A percentile compares a stretch with the other conserved stretches of the same genome.
phyloP scores from a whole-genome alignment of 1,140 invertebrate genomes.

The Campodea augens region DNA sequence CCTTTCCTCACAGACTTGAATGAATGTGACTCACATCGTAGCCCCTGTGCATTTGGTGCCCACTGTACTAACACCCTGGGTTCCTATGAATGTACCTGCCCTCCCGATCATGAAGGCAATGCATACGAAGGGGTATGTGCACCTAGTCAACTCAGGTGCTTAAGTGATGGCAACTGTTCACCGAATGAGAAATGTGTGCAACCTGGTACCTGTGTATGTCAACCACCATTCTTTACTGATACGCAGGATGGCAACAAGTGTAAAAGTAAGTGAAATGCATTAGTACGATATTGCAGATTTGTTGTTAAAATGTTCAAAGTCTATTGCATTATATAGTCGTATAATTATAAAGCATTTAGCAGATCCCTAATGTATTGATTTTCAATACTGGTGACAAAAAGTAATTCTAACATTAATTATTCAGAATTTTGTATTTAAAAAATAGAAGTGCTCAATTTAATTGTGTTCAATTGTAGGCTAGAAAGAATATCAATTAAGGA shows the following conservation, averaged over 20 bases:
- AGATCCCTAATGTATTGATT: too few species aligned
- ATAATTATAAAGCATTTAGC: background rate
- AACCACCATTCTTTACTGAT: constrained; percentile 69
- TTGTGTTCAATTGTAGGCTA: too few species aligned
- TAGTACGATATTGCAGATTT: background rate
- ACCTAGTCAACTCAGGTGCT: constrained; percentile 55
- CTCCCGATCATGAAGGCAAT: constrained; percentile 44
- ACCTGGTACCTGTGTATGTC: constrained; percentile 72
- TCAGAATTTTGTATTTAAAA: too few species aligned
- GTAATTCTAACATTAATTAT: too few species aligned
- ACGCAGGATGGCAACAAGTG: constrained; percentile 57
- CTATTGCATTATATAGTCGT: background rate
- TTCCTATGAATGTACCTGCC: constrained; percentile 60
- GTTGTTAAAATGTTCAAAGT: background rate
- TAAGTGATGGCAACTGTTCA: constrained; percentile 59
- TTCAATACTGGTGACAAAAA: too few species aligned
- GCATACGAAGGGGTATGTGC: constrained; percentile 44
- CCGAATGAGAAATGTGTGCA: constrained; percentile 76
- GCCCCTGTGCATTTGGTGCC: constrained; percentile 64
- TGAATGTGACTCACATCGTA: constrained; percentile 54
- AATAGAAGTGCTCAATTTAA: too few species aligned
- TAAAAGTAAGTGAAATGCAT: constrained; percentile 37
- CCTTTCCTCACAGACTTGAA: constrained; percentile 39
- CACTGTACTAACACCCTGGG: constrained; percentile 64
- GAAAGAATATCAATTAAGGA: too few species aligned